A percentile compares a stretch with the other conserved stretches of the same genome.
Evolutionary conservation across 2,113 vertebrate species (phyloP).

Genomic region (Coptodon bakossiorum): DNA sequence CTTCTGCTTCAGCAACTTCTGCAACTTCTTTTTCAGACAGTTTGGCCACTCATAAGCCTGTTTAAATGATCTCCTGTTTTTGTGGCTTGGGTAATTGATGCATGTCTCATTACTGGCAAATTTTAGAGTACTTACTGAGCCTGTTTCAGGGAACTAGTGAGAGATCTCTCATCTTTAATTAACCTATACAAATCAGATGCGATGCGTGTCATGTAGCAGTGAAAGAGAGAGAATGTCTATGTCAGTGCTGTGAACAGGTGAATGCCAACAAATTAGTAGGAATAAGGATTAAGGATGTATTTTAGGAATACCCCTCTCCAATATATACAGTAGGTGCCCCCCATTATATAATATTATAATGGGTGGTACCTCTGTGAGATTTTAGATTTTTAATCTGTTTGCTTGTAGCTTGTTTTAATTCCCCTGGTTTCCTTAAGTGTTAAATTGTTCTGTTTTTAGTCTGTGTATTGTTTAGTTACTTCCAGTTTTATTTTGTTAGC

Average conservation of each 20-base stretch:
- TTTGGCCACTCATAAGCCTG: not conserved
- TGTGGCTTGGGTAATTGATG: not conserved
- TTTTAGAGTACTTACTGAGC: not conserved
- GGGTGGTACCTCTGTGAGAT: not conserved
- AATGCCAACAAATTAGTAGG: not conserved
- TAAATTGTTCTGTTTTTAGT: not conserved
- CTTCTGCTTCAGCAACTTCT: not conserved
- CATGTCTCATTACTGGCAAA: not conserved
- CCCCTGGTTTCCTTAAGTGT: not conserved
- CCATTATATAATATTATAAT: not conserved
- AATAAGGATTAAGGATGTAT: not conserved
- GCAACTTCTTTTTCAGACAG: not conserved
- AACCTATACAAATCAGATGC: not conserved
- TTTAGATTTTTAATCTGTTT: not conserved
- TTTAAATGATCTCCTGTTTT: not conserved
- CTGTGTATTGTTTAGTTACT: not conserved
- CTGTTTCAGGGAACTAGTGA: not conserved
- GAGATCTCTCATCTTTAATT: not conserved
- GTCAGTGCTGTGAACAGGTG: not conserved
- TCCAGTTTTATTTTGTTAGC: not conserved
- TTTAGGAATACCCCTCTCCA: not conserved
- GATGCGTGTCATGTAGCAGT: not conserved
- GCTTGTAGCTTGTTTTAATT: not conserved
- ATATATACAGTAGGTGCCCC: not conserved
- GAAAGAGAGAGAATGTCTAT: not conserved